Percentiles rank a stretch among this genome's conserved stretches.
Evolutionary conservation across 1,140 invertebrate species (phyloP).

Genomic region (Berghia stephanieae): DNA sequence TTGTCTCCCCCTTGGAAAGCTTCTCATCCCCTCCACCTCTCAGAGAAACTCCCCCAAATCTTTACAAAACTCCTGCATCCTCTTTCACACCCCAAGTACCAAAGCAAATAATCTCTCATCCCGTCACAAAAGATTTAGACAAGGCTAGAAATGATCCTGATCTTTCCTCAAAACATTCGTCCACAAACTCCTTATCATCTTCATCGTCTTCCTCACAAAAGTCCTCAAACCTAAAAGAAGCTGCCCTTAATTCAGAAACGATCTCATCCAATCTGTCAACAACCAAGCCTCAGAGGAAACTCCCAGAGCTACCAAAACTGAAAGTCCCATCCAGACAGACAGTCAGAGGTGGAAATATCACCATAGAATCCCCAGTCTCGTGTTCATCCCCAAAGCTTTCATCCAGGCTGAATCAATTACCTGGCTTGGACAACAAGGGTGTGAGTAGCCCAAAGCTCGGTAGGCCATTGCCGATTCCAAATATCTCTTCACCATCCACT

Average conservation of each 20-base stretch:
- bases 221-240: too few relatives aligned
- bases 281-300: constrained; percentile 21
- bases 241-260: background rate
- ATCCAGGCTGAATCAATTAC: background rate
- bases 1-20: constrained; percentile 17
- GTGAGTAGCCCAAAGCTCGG: too few relatives aligned
- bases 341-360: background rate
- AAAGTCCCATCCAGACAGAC: constrained; percentile 9
- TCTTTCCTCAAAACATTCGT: background rate
- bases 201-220: background rate
- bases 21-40: background rate
- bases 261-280: background rate
- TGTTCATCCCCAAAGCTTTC: constrained; percentile 23
- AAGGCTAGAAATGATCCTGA: too few relatives aligned
- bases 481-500: too few relatives aligned
- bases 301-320: constrained; percentile 34
- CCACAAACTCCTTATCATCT: background rate
- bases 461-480: too few relatives aligned
- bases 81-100: too few relatives aligned
- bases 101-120: too few relatives aligned
- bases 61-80: too few relatives aligned
- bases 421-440: background rate
- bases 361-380: constrained; percentile 13
- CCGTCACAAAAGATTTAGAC: too few relatives aligned
- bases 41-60: too few relatives aligned